Percentiles rank a stretch among this genome's conserved stretches.
Evolutionary conservation across 2,888 invertebrate species (phyloP).

Genomic region (Orthosia cruda): DNA sequence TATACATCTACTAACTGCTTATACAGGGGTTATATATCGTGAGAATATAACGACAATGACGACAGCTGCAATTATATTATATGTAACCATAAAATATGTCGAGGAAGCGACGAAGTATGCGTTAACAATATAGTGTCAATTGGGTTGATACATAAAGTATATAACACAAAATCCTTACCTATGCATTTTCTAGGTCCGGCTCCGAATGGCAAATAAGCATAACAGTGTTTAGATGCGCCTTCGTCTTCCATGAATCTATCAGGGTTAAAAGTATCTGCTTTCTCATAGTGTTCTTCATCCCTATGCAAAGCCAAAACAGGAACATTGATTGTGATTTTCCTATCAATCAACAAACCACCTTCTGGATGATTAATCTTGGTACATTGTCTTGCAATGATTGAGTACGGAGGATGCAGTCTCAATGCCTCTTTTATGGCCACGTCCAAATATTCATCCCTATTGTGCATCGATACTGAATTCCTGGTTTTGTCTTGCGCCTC

Average conservation of each 20-base stretch:
- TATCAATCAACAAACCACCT: conserved; percentile 82
- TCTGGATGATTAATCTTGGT: conserved; percentile 84
- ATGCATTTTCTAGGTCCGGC: conserved; percentile 88
- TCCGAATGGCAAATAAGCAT: conserved; percentile 86
- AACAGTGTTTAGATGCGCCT: conserved; percentile 73
- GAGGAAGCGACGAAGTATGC: background rate
- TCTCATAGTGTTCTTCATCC: conserved; percentile 81
- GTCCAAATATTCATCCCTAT: conserved; percentile 81
- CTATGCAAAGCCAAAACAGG: conserved; percentile 85
- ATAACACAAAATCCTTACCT: conserved; percentile 77
- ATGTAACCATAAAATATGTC: background rate
- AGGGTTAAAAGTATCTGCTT: conserved; percentile 83
- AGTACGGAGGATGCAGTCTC: conserved; percentile 86
- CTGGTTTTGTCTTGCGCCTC: conserved; percentile 81
- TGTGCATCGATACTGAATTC: conserved; percentile 72
- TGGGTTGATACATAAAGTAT: background rate
- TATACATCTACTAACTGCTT: background rate
- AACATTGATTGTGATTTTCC: conserved; percentile 82
- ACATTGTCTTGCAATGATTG: conserved; percentile 85
- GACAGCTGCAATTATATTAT: background rate
- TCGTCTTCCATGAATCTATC: conserved; percentile 82
- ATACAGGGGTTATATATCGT: conserved; percentile 38
- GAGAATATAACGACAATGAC: conserved; percentile 28
- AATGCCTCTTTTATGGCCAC: conserved; percentile 85
- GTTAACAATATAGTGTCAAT: background rate